Evolutionary conservation across 2,797 vertebrate species (phyloP).

Genomic region (Halcyon chelicuti): DNA sequence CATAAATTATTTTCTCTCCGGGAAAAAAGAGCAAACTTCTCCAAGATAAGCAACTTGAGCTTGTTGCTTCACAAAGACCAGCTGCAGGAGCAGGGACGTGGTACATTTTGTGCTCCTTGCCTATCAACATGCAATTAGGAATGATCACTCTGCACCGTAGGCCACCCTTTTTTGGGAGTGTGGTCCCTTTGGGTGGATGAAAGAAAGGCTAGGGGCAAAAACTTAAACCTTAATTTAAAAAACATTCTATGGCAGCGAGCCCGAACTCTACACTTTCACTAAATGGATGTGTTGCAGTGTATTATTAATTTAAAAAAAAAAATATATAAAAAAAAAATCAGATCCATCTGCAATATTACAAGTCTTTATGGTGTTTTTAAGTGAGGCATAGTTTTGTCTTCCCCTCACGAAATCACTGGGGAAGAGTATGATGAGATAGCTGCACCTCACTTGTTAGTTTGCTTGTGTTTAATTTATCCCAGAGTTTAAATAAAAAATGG

Average conservation of each 20-base stretch:
- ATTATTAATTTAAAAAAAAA: background rate
- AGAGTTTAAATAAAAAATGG: background rate
- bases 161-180: background rate
- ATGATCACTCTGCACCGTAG: background rate
- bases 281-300: background rate
- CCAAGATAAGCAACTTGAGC: background rate
- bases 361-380: background rate
- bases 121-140: background rate
- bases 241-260: accelerated
- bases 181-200: background rate
- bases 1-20: constrained; percentile 30
- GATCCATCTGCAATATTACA: background rate
- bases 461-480: background rate
- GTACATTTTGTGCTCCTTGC: background rate
- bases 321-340: background rate
- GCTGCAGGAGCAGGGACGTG: background rate
- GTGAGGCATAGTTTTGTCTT: background rate
- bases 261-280: background rate
- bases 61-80: background rate
- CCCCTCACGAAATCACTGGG: background rate
- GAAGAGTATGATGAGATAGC: background rate
- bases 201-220: background rate
- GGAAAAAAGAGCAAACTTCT: constrained; percentile 30
- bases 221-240: background rate
- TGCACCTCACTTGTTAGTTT: background rate